Conservation (phyloP, 2,888 invertebrate genomes). For the Xestia rhomboidea region DNA sequence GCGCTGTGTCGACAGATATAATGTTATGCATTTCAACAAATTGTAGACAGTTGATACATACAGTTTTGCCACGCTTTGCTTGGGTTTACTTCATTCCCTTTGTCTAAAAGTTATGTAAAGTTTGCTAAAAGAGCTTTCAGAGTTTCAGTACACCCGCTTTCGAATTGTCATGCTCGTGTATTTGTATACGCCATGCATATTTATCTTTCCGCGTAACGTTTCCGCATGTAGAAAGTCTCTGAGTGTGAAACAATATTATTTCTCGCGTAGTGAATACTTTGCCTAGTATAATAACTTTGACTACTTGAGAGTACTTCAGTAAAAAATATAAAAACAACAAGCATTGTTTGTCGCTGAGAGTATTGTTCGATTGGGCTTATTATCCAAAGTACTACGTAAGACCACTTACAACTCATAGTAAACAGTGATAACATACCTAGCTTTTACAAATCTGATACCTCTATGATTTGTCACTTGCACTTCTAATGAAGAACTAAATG, state of each 20-base stretch:
- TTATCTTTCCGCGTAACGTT: constrained; percentile 7
- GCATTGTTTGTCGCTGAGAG: neutral
- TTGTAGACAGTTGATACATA: neutral
- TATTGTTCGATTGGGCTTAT: constrained; percentile 13
- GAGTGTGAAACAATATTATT: constrained; percentile 1
- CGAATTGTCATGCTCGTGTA: neutral
- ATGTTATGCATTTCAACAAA: neutral
- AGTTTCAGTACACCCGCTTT: constrained; percentile 7
- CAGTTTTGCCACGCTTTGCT: constrained; percentile 1
- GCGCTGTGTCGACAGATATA: neutral
- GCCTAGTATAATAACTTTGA: neutral
- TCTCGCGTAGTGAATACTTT: neutral
- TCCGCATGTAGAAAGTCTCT: constrained; percentile 16
- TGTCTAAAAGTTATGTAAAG: neutral
- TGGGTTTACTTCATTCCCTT: constrained; percentile 8
- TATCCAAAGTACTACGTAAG: neutral
- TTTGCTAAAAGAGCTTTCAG: constrained; percentile 11
- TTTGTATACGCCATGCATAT: neutral
- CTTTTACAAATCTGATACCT: neutral
- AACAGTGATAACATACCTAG: neutral
- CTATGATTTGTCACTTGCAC: neutral
- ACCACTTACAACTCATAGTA: neutral
- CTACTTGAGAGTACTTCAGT: neutral
- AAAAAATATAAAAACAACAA: constrained; percentile 8
- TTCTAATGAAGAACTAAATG: neutral